Evolutionary conservation across 2,797 vertebrate species (phyloP), one percentile per base, ranked within the genome.

Genomic region (Danio tinwini): DNA sequence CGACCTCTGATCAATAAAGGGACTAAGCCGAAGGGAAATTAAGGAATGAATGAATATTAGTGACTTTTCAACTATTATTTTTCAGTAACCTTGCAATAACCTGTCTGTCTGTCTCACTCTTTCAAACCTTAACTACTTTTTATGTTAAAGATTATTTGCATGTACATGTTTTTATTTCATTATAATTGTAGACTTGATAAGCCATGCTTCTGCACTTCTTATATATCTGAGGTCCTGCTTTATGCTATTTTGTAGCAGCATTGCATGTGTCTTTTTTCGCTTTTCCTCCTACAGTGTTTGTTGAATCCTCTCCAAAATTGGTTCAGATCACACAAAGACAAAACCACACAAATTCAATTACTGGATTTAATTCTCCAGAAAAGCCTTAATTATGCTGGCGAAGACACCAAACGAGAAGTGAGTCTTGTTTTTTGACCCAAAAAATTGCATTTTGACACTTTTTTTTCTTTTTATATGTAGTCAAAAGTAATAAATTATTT

Each of bases 251-350:
- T 56, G 68, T 29, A 70, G 9, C 49, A n/a, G 50, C 19, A 42
- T 56, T 42, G 50, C 68, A 70, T 12, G 1, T 40, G 11, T 0
- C 5, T 29, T 19, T 19, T 39, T 42, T 58, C 13, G 5, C 17
- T 47, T 73, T 17, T 61, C 42, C 21, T 74, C 19, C 58, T 17
- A 13, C 56, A 74, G 71, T 61, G 55, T 61, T 74, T 12, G 16
- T 70, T 56, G 44, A 50, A 37, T 61, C 42, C 2, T 74, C 44
- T 8, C 10, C 56, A 74, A 61, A 74, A 39, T 49, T 37, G 56
- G 71, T 49, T 61, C 44, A 59, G 56, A 14, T 74, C 71, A 47
- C 19, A 73, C 70, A 45, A 59, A 73, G 42, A 45, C 71, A 74
- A 74, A 74, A 61, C 56, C 19, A 37, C 56, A 61, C 44, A 39